Evolutionary conservation across 2,888 invertebrate species (phyloP), one percentile per base, ranked within the genome.

Genomic region (Ophioninae sp.): DNA sequence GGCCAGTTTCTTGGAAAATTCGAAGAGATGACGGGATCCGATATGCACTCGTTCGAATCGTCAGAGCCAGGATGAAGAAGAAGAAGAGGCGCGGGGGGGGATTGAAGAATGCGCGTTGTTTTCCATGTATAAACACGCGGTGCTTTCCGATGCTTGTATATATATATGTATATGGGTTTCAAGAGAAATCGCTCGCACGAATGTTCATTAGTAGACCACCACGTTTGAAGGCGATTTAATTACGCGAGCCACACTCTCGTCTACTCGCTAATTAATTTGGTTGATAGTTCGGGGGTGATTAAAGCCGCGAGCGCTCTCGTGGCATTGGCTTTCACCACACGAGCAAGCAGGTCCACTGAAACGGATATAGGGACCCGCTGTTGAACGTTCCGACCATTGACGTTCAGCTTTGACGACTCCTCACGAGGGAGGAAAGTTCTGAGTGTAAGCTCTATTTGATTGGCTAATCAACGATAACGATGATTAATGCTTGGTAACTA

Each of bases 161-260:
- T 67, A 78, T 72, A 71, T 17, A 22, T 20, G 9, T 73, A 72
- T 72, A 72, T 64, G 39, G 3, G 37, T 65, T 79, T 76, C 77
- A 76, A 89, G 84, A 86, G 82, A 22, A 73, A 79, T 76, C 81
- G 73, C 82, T 74, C 82, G 85, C 76, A 79, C 76, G 90, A 91
- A 91, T 91, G 91, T 90, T 91, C 90, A 90, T 90, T 89, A 90
- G 88, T 86, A 88, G 88, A 86, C 84, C 85, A 87, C 88, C 87
- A 90, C 72, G 90, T 91, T 90, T 87, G 86, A 88, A 87, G 88
- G 88, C 88, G 88, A 91, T 91, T 90, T 90, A 91, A 91, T 91
- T 89, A 90, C 88, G 82, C 84, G 84, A 85, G 86, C 86, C 83
- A 85, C 87, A 79, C 79, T 79, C 72, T 79, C 72, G 72, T 72